Evolutionary conservation across 2,797 vertebrate genomes (phyloP).

Genomic region (Brachyalestes nurse): DNA sequence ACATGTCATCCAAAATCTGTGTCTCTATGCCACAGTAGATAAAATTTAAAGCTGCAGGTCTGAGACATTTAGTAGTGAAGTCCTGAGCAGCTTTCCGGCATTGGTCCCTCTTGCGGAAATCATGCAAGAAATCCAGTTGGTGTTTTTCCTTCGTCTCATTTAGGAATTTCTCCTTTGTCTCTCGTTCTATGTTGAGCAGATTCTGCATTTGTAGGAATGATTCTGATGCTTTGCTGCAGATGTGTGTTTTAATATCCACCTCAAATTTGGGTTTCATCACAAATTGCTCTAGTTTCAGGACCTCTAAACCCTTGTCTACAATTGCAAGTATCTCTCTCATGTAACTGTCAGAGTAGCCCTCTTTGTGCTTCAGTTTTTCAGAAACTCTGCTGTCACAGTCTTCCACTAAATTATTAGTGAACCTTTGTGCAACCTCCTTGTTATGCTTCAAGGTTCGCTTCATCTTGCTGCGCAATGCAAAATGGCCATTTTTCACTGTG

Average conservation of each 20-base stretch:
- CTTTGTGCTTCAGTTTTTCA: slow-evolving; percentile 64
- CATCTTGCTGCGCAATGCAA: slow-evolving; percentile 72
- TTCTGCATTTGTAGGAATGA: slow-evolving; percentile 75
- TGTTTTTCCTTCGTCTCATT: slow-evolving; percentile 62
- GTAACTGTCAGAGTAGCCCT: slow-evolving; percentile 74
- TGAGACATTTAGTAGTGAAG: slow-evolving; percentile 70
- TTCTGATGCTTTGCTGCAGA: slow-evolving; percentile 70
- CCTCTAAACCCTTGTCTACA: slow-evolving; percentile 68
- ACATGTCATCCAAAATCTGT: slow-evolving; percentile 67
- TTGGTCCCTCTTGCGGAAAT: slow-evolving; percentile 74
- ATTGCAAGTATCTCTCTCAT: slow-evolving; percentile 71
- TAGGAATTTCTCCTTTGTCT: slow-evolving; percentile 65
- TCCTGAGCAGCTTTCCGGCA: slow-evolving; percentile 67
- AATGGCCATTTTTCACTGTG: slow-evolving; percentile 68
- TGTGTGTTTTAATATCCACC: slow-evolving; percentile 74
- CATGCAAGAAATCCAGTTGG: slow-evolving; percentile 68
- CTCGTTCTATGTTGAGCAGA: slow-evolving; percentile 44
- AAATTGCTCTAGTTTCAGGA: slow-evolving; percentile 66
- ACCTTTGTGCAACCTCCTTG: slow-evolving; percentile 67
- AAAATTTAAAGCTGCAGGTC: slow-evolving; percentile 69
- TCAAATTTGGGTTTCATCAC: slow-evolving; percentile 70
- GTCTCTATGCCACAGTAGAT: slow-evolving; percentile 67
- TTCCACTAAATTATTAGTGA: slow-evolving; percentile 64
- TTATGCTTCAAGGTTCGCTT: slow-evolving; percentile 75
- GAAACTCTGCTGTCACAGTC: slow-evolving; percentile 67